Evolutionary conservation across 2,888 invertebrate species (phyloP), one percentile per base, ranked within the genome.

Genomic region (Agrilus cyanescens): DNA sequence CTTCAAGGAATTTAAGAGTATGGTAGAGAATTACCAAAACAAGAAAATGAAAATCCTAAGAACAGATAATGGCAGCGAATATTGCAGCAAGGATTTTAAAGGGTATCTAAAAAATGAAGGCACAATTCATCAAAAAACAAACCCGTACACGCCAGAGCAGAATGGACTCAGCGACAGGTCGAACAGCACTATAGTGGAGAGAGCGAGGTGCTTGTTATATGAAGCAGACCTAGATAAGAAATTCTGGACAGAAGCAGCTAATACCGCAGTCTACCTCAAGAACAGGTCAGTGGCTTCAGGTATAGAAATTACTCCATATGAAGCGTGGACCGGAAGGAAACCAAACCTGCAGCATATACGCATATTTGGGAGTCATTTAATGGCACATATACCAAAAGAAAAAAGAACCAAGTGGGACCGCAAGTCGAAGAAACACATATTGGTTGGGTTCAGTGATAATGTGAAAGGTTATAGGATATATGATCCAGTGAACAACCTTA

Each of bases 141-240:
- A 51, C 1, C 50, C 58, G 0, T 56, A 62, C 33, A 58, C 51
- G 1, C 60, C 59, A 3, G 48, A 62, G 40, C 57, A 60, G 37
- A 63, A 63, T 47, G 60, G 59, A 1, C 43, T 51, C 10, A 54
- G 58, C 6, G 58, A 65, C 39, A 32, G 51, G 12, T 46, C 43
- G 32, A 56, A 54, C 34, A 31, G 54, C 3, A 51, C 50, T 6
- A 13, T 53, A 7, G 49, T 18, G n/a, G 37, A 37, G 16, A 37
- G 18, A 7, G 37, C 37, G 4, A 37, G 16, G 16, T 4, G 53
- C 14, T 40, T 54, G 44, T n/a, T 54, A n/a, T 52, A 52, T 33
- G 52, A 52, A 36, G 51, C 51, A 3, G 46, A 51, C 12, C 35
- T 54, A 7, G 37, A 36, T 12, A 46, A 44, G 8, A 38, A 32